These are phyloP conservation scores for Abramis brama DNA, from an alignment of 2,113 vertebrate species.

Conservation along the genomic window DNA sequence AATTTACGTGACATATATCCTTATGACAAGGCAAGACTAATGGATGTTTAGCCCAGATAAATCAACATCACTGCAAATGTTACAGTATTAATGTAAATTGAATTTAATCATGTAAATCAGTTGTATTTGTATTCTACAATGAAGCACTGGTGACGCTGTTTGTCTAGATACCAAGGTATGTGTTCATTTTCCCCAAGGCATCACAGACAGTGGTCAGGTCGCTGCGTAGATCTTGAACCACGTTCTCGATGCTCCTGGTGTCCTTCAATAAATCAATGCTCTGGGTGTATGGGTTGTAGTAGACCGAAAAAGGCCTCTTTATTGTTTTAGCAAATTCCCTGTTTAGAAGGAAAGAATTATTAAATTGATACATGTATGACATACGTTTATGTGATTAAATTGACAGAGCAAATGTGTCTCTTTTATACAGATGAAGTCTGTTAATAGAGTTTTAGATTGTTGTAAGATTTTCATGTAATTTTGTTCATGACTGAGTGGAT, in stretches of 20 bases:
- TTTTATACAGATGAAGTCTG: not conserved
- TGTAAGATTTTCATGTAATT: not conserved
- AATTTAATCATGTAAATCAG: not conserved
- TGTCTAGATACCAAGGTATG: slow-evolving; percentile 91
- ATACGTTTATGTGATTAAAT: too few relatives aligned
- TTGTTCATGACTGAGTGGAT: not conserved
- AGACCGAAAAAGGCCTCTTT: slow-evolving; percentile 94
- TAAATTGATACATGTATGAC: not conserved
- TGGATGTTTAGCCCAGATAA: not conserved
- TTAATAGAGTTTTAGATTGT: not conserved
- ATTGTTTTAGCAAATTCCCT: slow-evolving; percentile 97
- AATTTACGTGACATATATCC: not conserved
- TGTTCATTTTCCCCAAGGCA: slow-evolving; percentile 96
- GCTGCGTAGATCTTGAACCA: slow-evolving; percentile 93
- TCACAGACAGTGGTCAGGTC: slow-evolving; percentile 96
- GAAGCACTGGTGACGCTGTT: not conserved
- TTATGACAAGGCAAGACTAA: slow-evolving; percentile 16
- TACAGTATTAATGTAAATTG: not conserved
- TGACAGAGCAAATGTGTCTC: too few relatives aligned
- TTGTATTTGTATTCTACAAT: not conserved
- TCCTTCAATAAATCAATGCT: slow-evolving; percentile 95
- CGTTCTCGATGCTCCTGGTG: slow-evolving; percentile 91
- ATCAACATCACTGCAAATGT: slow-evolving; percentile 1
- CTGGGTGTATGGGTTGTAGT: slow-evolving; percentile 97
- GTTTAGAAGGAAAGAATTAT: slow-evolving; percentile 54